Evolutionary conservation across 2,888 invertebrate genomes (phyloP).

Genomic region (Seira musarum): DNA sequence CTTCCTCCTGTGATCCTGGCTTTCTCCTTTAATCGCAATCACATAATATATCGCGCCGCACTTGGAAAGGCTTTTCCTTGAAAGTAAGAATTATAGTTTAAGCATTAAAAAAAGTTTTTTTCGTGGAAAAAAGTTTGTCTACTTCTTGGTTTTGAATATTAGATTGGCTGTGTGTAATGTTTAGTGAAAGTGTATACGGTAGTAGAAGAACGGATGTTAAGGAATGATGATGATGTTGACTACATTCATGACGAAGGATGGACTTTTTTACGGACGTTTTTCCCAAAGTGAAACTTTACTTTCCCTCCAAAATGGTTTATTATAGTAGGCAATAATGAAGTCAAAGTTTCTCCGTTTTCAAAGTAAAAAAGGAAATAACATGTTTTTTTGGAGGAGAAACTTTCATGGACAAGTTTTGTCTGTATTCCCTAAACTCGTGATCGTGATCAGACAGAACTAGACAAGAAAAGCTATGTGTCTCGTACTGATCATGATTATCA

Average conservation of each 20-base stretch:
- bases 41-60: neutral
- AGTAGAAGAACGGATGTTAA: too few species aligned
- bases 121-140: neutral
- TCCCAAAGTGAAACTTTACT: neutral
- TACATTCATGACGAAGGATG: neutral
- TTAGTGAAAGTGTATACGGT: too few species aligned
- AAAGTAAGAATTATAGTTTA: neutral
- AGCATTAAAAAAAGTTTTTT: conserved; percentile 26
- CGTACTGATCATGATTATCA: too few species aligned
- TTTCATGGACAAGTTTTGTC: conserved; percentile 51
- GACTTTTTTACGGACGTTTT: neutral
- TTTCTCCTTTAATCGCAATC: neutral
- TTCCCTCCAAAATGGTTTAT: conserved; percentile 24
- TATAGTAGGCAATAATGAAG: conserved; percentile 33
- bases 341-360: neutral
- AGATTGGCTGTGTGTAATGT: conserved; percentile 22
- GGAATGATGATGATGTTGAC: conserved; percentile 16
- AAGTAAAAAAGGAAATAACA: conserved; percentile 11
- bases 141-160: conserved; percentile 36
- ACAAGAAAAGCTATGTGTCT: too few species aligned
- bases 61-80: conserved; percentile 1
- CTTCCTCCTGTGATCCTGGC: neutral
- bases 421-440: neutral
- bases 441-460: neutral
- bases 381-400: neutral